Conservation (phyloP, 2,797 vertebrate genomes). For the Alcedo quadribrachys region DNA sequence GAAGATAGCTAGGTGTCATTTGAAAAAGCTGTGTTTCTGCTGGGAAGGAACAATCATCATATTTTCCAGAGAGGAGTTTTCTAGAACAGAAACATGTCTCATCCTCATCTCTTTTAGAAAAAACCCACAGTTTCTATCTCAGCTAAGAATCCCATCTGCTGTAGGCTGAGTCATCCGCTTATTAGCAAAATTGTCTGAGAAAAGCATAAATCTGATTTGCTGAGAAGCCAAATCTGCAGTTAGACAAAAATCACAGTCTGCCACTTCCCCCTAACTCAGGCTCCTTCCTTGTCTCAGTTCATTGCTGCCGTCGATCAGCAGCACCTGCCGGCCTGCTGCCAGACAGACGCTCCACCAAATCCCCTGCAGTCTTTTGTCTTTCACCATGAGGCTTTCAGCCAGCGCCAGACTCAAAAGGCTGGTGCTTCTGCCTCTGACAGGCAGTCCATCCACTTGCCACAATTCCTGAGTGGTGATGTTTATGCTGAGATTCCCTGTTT, state of each 20-base stretch:
- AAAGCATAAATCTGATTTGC: constrained; percentile 41
- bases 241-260: constrained; percentile 28
- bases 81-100: constrained; percentile 3
- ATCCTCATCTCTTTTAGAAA: constrained; percentile 8
- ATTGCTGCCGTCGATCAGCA: not conserved
- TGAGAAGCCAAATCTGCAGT: constrained; percentile 27
- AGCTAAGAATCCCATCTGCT: constrained; percentile 58
- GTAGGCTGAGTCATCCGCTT: constrained; percentile 1
- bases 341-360: not conserved
- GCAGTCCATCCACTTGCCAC: not conserved
- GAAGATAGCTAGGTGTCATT: not conserved
- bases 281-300: not conserved
- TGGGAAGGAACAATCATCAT: not conserved
- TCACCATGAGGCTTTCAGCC: not conserved
- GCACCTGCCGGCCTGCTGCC: not conserved
- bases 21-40: not conserved
- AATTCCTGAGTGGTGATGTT: not conserved
- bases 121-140: constrained; percentile 44
- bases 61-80: constrained; percentile 1
- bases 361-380: not conserved
- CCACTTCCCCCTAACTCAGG: not conserved
- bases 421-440: not conserved
- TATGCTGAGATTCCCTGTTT: not conserved
- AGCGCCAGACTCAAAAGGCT: not conserved
- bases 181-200: constrained; percentile 57